A percentile compares a stretch with the other conserved stretches of the same genome.
Conservation (phyloP, 2,113 vertebrate genomes). For the Aptenodytes forsteri region DNA sequence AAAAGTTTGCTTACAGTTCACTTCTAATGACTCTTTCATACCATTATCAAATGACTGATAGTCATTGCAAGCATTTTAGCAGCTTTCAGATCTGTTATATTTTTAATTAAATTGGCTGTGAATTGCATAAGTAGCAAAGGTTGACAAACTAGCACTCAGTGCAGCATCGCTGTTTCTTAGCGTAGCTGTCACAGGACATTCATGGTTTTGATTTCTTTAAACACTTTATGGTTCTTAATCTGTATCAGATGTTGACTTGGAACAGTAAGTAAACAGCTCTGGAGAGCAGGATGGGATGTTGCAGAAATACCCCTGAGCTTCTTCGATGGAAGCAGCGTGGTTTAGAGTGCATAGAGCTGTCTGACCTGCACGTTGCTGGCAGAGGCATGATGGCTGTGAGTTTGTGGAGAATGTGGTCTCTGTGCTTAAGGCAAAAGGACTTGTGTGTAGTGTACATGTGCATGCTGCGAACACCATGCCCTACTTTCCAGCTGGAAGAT, state of each 20-base stretch:
- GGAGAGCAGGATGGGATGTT: not conserved
- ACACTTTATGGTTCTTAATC: slow-evolving; percentile 36
- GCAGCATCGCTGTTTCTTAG: slow-evolving; percentile 31
- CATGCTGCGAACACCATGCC: not conserved
- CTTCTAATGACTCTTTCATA: slow-evolving; percentile 64
- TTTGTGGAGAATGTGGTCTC: not conserved
- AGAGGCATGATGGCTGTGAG: not conserved
- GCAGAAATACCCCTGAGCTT: not conserved
- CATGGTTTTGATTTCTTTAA: slow-evolving; percentile 62
- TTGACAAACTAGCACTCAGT: slow-evolving; percentile 69
- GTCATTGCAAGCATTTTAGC: slow-evolving; percentile 65
- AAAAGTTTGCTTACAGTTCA: slow-evolving; percentile 55
- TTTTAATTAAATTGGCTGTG: slow-evolving; percentile 82
- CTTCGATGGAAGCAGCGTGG: not conserved
- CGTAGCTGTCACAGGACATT: slow-evolving; percentile 45
- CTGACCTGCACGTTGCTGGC: not conserved
- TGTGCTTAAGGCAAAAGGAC: not conserved
- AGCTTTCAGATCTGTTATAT: slow-evolving; percentile 74
- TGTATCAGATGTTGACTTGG: slow-evolving; percentile 33
- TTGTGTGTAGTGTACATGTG: not conserved
- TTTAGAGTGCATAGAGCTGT: not conserved
- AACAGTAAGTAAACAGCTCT: not conserved
- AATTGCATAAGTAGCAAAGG: slow-evolving; percentile 71
- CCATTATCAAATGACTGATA: slow-evolving; percentile 74
- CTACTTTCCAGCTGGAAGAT: not conserved